Conservation (phyloP, 2,888 invertebrate species). For the Lagria hirta region DNA sequence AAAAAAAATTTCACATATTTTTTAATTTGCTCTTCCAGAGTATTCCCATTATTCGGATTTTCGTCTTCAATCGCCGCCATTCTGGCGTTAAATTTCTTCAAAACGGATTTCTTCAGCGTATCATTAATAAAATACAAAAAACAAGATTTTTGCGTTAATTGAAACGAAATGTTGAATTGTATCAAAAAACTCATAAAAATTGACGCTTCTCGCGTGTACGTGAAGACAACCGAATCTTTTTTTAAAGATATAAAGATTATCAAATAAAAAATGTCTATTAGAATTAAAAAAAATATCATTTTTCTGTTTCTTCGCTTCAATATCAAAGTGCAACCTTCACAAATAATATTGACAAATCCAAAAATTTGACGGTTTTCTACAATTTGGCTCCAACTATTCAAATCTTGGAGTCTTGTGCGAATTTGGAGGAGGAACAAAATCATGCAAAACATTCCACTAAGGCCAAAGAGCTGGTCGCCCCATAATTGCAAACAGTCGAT, state of each 20-base stretch:
- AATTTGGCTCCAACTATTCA: slow-evolving; percentile 13
- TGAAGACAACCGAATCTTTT: slow-evolving; percentile 1
- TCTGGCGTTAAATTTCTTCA: slow-evolving; percentile 3
- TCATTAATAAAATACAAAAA: slow-evolving; percentile 1
- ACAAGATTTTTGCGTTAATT: slow-evolving; percentile 7
- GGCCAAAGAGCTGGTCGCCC: slow-evolving; percentile 14
- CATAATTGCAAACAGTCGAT: slow-evolving; percentile 12
- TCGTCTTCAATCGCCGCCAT: background rate
- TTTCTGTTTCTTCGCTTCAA: slow-evolving; percentile 5
- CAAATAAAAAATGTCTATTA: slow-evolving; percentile 1
- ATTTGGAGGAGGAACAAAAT: slow-evolving; percentile 2
- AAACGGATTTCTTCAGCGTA: slow-evolving; percentile 9
- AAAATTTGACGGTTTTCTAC: slow-evolving; percentile 5
- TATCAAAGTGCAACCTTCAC: slow-evolving; percentile 2
- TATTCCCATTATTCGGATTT: background rate
- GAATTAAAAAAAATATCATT: background rate
- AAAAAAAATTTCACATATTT: slow-evolving; percentile 9
- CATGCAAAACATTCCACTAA: slow-evolving; percentile 2
- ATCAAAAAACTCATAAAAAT: slow-evolving; percentile 6
- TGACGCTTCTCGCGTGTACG: slow-evolving; percentile 3
- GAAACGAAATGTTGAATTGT: slow-evolving; percentile 11
- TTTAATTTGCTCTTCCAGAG: slow-evolving; percentile 4
- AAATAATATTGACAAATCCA: slow-evolving; percentile 7
- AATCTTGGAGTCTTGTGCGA: background rate
- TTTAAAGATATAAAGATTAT: background rate